Evolutionary conservation across 2,797 vertebrate genomes (phyloP), one percentile per base, ranked within the genome.

Genomic region (Anableps anableps): DNA sequence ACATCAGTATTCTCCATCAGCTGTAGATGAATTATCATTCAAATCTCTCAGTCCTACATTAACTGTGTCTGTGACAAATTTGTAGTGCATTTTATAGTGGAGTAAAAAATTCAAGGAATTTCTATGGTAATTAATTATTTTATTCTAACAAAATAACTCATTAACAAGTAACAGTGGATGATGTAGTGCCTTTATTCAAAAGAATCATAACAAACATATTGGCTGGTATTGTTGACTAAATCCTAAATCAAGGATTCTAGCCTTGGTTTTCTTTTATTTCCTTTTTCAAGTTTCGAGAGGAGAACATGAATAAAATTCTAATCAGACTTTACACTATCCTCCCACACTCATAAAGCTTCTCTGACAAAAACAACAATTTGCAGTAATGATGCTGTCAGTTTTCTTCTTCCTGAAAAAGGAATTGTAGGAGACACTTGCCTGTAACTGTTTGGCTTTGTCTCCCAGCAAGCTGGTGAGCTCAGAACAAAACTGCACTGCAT

Each of bases 371-470:
- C 72, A 76, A n/a, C 34, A 77, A 64, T 86, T 73, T 80, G 43
- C 62, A 29, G 38, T 85, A 78, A 88, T 80, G 73, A 80, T 62
- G 62, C 79, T 75, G 51, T 53, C 83, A 71, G 21, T 79, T 83
- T 81, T 86, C 64, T 68, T 84, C 45, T 71, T 53, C 31, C 64
- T 55, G 50, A 19, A 77, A 74, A 87, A 75, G 23, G 38, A 74
- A 10, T 77, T 76, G 80, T 82, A 6, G 13, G n/a, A 64, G 60
- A 43, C 47, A 80, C 75, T 78, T 83, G 38, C 21, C 10, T 19
- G 38, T 77, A 83, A 87, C 80, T 83, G 78, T 80, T 80, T 82
- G 38, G 38, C 73, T 88, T 78, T 82, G 62, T 89, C 72, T 62
- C n/a, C 38, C 47, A 34, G 3, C n/a, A 60, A 75, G 77, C 74